These are phyloP conservation scores for Oncopodura yosiiana DNA, from an alignment of 1,140 invertebrate genomes.

Conservation along the genomic window DNA sequence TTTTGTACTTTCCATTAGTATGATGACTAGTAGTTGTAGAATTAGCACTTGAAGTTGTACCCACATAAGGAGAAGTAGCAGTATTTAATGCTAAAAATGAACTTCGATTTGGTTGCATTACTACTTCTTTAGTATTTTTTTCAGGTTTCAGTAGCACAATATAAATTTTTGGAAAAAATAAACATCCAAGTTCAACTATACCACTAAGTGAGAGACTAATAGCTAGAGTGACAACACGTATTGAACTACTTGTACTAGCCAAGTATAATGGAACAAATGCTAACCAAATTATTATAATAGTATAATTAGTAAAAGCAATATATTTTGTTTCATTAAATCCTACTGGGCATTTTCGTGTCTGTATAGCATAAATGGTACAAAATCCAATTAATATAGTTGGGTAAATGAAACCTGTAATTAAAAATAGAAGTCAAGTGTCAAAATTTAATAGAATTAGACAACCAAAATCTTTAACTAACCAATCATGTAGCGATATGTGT, in stretches of 20 bases:
- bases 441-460: neutral
- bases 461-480: too few relatives aligned
- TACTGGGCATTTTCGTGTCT: slow-evolving; percentile 58
- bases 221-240: slow-evolving; percentile 48
- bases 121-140: slow-evolving; percentile 55
- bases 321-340: slow-evolving; percentile 66
- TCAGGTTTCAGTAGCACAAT: slow-evolving; percentile 56
- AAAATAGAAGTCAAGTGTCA: neutral
- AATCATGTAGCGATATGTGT: slow-evolving; percentile 46
- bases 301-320: slow-evolving; percentile 67
- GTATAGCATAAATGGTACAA: slow-evolving; percentile 64
- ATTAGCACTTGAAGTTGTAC: neutral
- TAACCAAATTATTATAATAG: slow-evolving; percentile 65
- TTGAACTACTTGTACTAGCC: slow-evolving; percentile 43
- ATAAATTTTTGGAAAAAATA: slow-evolving; percentile 55
- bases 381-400: slow-evolving; percentile 48
- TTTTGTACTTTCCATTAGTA: slow-evolving; percentile 25
- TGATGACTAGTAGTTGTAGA: slow-evolving; percentile 1
- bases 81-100: slow-evolving; percentile 36
- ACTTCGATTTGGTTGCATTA: slow-evolving; percentile 44
- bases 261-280: slow-evolving; percentile 65
- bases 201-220: slow-evolving; percentile 47
- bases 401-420: slow-evolving; percentile 48
- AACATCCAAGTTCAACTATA: slow-evolving; percentile 46
- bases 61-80: slow-evolving; percentile 2